These are phyloP conservation scores for Sympetrum striolatum DNA, from an alignment of 2,888 invertebrate species.

Conservation along the genomic window DNA sequence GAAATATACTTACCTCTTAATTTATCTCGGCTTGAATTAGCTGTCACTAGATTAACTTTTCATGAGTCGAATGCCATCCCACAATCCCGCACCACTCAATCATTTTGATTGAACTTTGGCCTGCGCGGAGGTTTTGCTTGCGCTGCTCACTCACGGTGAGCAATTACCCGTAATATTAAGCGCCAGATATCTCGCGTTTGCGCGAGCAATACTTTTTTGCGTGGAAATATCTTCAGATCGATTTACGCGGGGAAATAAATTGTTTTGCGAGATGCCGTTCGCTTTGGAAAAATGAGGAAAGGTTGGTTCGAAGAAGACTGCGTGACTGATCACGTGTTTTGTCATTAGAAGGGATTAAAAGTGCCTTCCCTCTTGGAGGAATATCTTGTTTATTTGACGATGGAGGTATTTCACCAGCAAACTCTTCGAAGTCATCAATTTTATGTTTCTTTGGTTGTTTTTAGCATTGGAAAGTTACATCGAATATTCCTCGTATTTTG, in stretches of 20 bases:
- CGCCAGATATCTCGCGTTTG: neutral
- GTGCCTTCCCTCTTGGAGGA: neutral
- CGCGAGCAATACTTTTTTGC: neutral
- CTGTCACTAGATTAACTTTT: neutral
- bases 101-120: neutral
- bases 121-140: neutral
- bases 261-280: neutral
- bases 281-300: neutral
- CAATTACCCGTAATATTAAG: neutral
- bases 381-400: neutral
- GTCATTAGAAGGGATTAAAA: neutral
- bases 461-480: no score
- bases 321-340: neutral
- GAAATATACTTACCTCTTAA: neutral
- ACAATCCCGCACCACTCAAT: neutral
- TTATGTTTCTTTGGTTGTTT: neutral
- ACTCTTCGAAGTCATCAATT: neutral
- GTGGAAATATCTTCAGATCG: neutral
- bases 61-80: neutral
- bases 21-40: neutral
- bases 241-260: neutral
- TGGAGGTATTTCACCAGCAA: neutral
- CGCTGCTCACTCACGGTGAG: neutral
- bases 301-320: neutral
- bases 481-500: no score